phyloP scores from a whole-genome alignment of 2,797 vertebrate species.

The Lerista edwardsae region DNA sequence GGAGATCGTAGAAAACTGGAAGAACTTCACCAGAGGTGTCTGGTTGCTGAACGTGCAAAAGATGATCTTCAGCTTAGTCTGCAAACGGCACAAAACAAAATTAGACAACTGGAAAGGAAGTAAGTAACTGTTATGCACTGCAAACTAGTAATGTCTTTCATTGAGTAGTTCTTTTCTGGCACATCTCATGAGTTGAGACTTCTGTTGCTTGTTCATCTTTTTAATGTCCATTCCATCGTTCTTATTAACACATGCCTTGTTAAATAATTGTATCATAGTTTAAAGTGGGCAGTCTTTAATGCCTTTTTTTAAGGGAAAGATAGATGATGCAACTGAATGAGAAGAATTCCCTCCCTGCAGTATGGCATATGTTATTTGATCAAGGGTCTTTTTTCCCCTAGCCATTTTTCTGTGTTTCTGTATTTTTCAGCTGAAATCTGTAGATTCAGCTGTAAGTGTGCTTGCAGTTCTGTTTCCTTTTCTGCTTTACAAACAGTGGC shows the following conservation, averaged over 20 bases:
- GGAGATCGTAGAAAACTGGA: constrained; percentile 88
- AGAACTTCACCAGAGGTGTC: constrained; percentile 88
- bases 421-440: background rate
- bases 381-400: background rate
- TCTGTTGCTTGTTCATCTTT: background rate
- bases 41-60: constrained; percentile 86
- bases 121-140: constrained; percentile 73
- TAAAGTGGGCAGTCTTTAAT: background rate
- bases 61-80: constrained; percentile 87
- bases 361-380: background rate
- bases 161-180: background rate
- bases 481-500: background rate
- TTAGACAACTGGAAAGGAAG: constrained; percentile 90
- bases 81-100: constrained; percentile 85
- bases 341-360: background rate
- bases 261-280: background rate
- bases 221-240: background rate
- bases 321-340: background rate
- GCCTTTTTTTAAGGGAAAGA: background rate
- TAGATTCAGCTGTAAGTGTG: background rate
- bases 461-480: background rate
- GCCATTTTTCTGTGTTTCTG: background rate
- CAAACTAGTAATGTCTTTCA: background rate
- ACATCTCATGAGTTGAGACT: background rate
- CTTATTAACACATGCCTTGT: no score